Conservation (phyloP, 1,140 invertebrate genomes). For the Drosophila pectinifera region DNA sequence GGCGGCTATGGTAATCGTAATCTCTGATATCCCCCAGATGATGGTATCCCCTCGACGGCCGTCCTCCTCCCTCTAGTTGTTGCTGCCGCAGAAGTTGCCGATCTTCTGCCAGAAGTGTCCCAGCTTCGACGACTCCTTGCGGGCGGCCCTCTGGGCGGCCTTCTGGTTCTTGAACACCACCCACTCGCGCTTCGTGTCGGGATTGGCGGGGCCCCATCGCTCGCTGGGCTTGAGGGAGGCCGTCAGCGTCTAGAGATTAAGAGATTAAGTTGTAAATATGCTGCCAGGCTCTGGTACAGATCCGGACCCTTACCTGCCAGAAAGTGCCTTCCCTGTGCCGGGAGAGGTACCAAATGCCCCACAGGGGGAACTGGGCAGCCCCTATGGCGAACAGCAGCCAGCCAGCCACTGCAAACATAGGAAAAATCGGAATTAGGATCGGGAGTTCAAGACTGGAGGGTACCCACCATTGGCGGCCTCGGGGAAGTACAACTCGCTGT, state of each 20-base stretch:
- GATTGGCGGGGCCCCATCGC: slow-evolving; percentile 88
- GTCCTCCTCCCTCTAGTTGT: slow-evolving; percentile 29
- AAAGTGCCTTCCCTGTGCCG: slow-evolving; percentile 47
- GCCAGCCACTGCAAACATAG: slow-evolving; percentile 81
- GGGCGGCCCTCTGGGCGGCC: slow-evolving; percentile 39
- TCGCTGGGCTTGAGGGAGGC: slow-evolving; percentile 85
- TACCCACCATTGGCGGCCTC: slow-evolving; percentile 81
- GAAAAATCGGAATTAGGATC: too few relatives aligned
- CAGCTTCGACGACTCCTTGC: slow-evolving; percentile 53
- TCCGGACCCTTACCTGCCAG: slow-evolving; percentile 85
- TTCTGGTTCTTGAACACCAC: slow-evolving; percentile 86
- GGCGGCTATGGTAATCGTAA: slow-evolving; percentile 39
- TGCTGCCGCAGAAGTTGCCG: slow-evolving; percentile 57
- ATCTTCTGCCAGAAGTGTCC: slow-evolving; percentile 75
- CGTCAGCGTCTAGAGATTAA: slow-evolving; percentile 85
- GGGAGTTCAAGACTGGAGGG: too few relatives aligned
- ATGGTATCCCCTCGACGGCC: slow-evolving; percentile 21
- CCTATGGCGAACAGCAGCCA: slow-evolving; percentile 86
- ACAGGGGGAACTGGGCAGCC: slow-evolving; percentile 85
- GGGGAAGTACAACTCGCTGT: slow-evolving; percentile 85
- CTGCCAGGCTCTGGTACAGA: too few relatives aligned
- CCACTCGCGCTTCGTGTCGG: slow-evolving; percentile 86
- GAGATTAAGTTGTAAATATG: slow-evolving; percentile 25
- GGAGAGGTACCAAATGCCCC: slow-evolving; percentile 79
- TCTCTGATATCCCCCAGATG: slow-evolving; percentile 30